Conservation (phyloP, 2,797 vertebrate species). For the Eulemur mongoz region DNA sequence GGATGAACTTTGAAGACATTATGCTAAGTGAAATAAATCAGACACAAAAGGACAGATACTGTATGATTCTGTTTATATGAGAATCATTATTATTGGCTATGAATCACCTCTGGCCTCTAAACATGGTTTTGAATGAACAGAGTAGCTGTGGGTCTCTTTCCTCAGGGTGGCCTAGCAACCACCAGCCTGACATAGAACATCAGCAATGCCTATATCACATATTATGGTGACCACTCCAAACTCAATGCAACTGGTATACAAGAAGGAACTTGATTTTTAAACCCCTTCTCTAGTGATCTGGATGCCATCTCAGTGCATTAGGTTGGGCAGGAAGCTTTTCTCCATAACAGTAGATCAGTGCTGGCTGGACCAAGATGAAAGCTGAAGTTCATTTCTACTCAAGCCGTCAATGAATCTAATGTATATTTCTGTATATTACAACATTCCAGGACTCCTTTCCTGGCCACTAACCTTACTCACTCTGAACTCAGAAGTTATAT, state of each 20-base stretch:
- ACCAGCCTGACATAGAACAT: not conserved
- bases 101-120: not conserved
- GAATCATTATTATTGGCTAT: not conserved
- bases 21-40: not conserved
- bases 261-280: not conserved
- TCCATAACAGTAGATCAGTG: not conserved
- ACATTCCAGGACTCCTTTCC: not conserved
- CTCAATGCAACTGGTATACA: not conserved
- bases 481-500: not conserved
- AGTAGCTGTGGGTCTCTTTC: not conserved
- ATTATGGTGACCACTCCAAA: not conserved
- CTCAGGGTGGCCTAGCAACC: not conserved
- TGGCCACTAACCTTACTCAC: not conserved
- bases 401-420: not conserved
- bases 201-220: not conserved
- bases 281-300: not conserved
- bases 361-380: not conserved
- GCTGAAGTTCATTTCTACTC: not conserved
- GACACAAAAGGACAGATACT: not conserved
- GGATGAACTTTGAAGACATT: not conserved
- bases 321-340: not conserved
- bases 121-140: not conserved
- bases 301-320: not conserved
- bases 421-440: not conserved
- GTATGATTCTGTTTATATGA: not conserved